A percentile compares a stretch with the other conserved stretches of the same genome.
Conservation (phyloP, 2,113 vertebrate genomes). For the Bos indicus region DNA sequence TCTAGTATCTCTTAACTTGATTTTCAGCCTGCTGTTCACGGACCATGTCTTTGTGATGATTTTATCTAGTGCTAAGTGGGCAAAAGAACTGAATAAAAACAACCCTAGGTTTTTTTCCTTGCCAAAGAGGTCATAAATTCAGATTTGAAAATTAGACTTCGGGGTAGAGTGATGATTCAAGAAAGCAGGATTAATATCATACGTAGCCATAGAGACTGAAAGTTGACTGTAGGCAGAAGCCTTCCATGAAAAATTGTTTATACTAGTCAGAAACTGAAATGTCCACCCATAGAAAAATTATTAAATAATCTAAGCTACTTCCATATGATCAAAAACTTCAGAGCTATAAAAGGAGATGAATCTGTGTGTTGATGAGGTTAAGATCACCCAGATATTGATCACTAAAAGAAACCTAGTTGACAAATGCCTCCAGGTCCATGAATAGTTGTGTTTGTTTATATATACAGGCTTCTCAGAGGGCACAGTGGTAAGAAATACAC, state of each 20-base stretch:
- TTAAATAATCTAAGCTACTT: background rate
- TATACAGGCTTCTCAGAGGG: background rate
- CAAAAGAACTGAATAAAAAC: background rate
- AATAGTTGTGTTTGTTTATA: background rate
- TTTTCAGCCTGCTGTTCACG: background rate
- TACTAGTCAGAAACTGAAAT: background rate
- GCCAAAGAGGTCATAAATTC: background rate
- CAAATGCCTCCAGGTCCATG: background rate
- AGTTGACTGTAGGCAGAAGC: too few species aligned
- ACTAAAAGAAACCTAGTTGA: background rate
- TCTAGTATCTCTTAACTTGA: background rate
- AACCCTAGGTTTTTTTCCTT: background rate
- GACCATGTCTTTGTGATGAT: background rate
- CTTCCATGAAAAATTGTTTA: background rate
- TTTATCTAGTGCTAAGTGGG: background rate
- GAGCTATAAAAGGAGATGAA: background rate
- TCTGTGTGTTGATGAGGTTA: background rate
- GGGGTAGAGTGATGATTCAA: background rate
- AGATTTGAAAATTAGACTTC: background rate
- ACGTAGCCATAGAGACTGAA: fast-evolving
- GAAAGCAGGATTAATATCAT: background rate
- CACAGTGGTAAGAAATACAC: background rate
- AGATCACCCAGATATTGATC: background rate
- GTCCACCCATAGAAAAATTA: fast-evolving
- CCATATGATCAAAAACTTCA: background rate